phyloP scores from a whole-genome alignment of 2,797 vertebrate species.

The Lagodon rhomboides region DNA sequence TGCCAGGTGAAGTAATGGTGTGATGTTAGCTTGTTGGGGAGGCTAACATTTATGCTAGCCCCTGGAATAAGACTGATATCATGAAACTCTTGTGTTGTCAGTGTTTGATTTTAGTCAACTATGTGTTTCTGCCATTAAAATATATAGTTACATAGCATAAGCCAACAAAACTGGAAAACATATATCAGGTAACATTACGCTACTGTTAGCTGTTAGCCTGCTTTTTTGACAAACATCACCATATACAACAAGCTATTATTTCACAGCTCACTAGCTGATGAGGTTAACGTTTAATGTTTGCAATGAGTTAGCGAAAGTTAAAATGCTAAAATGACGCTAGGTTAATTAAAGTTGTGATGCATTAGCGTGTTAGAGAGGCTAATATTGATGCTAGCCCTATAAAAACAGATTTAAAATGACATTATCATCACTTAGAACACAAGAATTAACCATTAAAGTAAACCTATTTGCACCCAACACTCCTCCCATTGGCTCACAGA shows the following conservation, averaged over 20 bases:
- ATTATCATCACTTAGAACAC: not conserved
- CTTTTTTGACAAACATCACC: not conserved
- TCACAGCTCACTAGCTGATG: not conserved
- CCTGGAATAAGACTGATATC: not conserved
- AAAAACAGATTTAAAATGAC: too few relatives aligned
- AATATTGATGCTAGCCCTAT: too few relatives aligned
- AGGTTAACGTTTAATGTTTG: not conserved
- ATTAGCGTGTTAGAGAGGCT: too few relatives aligned
- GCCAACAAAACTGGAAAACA: too few relatives aligned
- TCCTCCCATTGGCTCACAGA: not conserved
- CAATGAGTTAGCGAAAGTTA: not conserved
- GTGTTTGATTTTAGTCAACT: too few relatives aligned
- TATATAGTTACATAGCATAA: not conserved
- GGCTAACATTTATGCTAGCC: not conserved
- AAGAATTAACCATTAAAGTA: not conserved
- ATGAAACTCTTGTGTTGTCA: not conserved
- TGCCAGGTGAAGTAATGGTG: not conserved
- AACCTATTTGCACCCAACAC: not conserved
- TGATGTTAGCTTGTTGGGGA: not conserved
- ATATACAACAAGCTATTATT: not conserved
- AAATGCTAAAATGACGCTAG: too few relatives aligned
- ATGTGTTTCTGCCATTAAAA: not conserved
- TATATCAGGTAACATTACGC: too few relatives aligned
- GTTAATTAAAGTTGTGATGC: too few relatives aligned
- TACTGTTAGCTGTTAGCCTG: too few relatives aligned